Conservation (phyloP, 2,888 invertebrate genomes). For the Anaspis maculata region DNA sequence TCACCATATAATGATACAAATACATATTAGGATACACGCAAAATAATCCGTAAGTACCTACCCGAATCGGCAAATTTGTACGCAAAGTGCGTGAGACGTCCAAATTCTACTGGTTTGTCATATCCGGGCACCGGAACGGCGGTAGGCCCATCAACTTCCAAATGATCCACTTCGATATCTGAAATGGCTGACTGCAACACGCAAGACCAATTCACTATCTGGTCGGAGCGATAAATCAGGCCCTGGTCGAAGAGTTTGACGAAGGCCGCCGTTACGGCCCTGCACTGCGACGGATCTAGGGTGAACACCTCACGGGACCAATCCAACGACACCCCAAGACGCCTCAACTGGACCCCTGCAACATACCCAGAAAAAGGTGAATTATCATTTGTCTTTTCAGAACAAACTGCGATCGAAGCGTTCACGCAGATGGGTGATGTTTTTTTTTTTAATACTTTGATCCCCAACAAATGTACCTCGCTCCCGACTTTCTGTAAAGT, state of each 20-base stretch:
- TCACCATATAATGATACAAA: too few species aligned
- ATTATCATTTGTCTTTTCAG: too few species aligned
- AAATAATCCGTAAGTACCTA: constrained; percentile 18
- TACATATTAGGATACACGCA: too few species aligned
- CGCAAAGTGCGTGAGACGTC: constrained; percentile 84
- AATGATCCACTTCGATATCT: constrained; percentile 97
- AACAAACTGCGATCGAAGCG: too few species aligned
- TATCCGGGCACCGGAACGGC: constrained; percentile 86
- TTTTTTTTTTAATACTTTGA: too few species aligned
- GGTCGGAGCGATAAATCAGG: constrained; percentile 75
- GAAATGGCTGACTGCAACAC: constrained; percentile 94
- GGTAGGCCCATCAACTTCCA: constrained; percentile 80
- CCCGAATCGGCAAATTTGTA: constrained; percentile 66
- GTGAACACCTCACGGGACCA: constrained; percentile 94
- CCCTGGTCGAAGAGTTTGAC: constrained; percentile 52
- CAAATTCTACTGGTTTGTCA: constrained; percentile 78
- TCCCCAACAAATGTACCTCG: too few species aligned
- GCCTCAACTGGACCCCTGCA: constrained; percentile 58
- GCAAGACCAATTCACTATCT: constrained; percentile 98
- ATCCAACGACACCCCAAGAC: constrained; percentile 86
- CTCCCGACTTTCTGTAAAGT: too few species aligned
- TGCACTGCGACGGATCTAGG: constrained; percentile 84
- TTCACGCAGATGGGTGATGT: too few species aligned
- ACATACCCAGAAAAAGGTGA: too few species aligned
- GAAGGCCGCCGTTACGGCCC: constrained; percentile 92